Percentiles rank a stretch among this genome's conserved stretches.
These are phyloP conservation scores for Peromyscus aztecus DNA, from an alignment of 2,797 vertebrate genomes.

Conservation along the genomic window DNA sequence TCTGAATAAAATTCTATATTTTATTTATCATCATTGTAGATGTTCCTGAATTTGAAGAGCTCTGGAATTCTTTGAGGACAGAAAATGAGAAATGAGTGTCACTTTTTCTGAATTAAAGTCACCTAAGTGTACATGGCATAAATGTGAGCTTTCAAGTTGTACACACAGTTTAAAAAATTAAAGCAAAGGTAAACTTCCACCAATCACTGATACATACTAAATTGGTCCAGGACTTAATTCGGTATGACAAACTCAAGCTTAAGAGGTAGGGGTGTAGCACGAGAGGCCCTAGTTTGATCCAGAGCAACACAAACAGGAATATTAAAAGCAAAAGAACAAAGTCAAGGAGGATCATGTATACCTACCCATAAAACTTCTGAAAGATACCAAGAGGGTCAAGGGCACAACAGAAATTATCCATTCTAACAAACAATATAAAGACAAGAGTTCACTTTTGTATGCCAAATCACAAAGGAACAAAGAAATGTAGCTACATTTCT, in stretches of 20 bases:
- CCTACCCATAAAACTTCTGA: not conserved
- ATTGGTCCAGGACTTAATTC: not conserved
- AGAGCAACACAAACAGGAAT: not conserved
- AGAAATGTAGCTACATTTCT: not conserved
- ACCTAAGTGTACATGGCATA: not conserved
- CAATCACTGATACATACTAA: not conserved
- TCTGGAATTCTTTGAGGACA: not conserved
- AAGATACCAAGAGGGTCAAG: not conserved
- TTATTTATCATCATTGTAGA: not conserved
- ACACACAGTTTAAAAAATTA: not conserved
- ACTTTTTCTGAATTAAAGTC: not conserved
- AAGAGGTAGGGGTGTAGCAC: not conserved
- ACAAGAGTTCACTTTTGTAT: not conserved
- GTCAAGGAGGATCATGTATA: not conserved
- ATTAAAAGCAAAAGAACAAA: not conserved
- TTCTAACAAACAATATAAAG: not conserved
- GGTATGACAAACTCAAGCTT: not conserved
- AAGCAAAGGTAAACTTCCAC: not conserved
- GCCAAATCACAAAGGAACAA: constrained; percentile 12
- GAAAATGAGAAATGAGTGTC: not conserved
- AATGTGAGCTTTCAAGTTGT: constrained; percentile 3
- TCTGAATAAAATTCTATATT: not conserved
- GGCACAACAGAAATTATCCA: not conserved
- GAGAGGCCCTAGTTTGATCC: not conserved
- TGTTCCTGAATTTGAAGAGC: not conserved